These are phyloP conservation scores for Upupa epops DNA, from an alignment of 2,113 vertebrate genomes.

Conservation along the genomic window DNA sequence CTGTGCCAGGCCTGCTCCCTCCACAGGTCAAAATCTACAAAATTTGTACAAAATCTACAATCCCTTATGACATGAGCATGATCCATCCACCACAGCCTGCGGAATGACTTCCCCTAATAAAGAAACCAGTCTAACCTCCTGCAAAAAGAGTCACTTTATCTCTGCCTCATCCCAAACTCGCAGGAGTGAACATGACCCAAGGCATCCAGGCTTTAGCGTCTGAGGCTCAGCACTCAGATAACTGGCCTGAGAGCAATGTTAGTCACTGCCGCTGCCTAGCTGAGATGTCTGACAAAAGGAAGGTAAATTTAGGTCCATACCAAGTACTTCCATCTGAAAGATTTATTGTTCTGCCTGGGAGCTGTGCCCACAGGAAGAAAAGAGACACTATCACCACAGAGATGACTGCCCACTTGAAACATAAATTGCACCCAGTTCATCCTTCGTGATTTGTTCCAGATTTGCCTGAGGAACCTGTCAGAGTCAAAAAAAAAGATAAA, in stretches of 20 bases:
- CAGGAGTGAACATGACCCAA: not conserved
- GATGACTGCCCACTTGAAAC: not conserved
- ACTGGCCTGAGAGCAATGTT: not conserved
- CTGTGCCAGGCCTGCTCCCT: not conserved
- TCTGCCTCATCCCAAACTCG: not conserved
- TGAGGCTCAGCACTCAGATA: not conserved
- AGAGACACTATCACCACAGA: not conserved
- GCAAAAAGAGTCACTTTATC: not conserved
- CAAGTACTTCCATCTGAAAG: not conserved
- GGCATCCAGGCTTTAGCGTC: not conserved
- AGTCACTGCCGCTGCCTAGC: not conserved
- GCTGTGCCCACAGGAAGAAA: not conserved
- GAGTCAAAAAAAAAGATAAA: not conserved
- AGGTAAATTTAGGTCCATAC: not conserved
- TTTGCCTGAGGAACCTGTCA: not conserved
- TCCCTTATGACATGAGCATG: not conserved
- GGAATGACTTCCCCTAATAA: not conserved
- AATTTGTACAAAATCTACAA: too few species aligned
- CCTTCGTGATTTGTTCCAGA: not conserved
- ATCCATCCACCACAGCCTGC: not conserved
- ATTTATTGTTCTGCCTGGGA: constrained; percentile 12
- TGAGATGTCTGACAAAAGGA: not conserved
- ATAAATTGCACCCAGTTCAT: not conserved
- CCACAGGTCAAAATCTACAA: not conserved
- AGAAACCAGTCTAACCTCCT: not conserved